Conservation (phyloP, 2,888 invertebrate genomes). For the Ephialtes manifestator region DNA sequence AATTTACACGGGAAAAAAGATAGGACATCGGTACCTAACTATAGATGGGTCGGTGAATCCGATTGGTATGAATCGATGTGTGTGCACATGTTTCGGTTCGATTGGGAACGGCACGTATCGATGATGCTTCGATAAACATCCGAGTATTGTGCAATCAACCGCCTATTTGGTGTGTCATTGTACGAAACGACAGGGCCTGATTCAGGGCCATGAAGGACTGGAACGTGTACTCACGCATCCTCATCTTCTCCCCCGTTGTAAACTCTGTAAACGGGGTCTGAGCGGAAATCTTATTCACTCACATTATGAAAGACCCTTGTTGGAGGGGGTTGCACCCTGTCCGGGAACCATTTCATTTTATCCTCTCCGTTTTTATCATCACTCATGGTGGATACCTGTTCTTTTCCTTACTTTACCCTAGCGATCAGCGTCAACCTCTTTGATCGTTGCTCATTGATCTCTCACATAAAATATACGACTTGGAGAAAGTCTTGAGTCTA, state of each 20-base stretch:
- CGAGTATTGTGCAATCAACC: constrained; percentile 85
- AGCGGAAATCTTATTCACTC: constrained; percentile 65
- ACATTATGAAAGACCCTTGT: constrained; percentile 61
- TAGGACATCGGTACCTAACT: constrained; percentile 3
- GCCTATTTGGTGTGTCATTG: constrained; percentile 85
- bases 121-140: constrained; percentile 85
- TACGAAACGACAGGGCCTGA: constrained; percentile 63
- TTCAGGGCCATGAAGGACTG: constrained; percentile 61
- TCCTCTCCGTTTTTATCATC: constrained; percentile 67
- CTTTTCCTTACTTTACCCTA: constrained; percentile 64
- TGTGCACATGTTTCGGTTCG: constrained; percentile 28
- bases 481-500: background rate
- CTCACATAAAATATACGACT: background rate
- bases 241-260: constrained; percentile 74
- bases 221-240: constrained; percentile 82
- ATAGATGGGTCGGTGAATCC: constrained; percentile 26
- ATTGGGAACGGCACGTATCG: constrained; percentile 76
- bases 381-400: constrained; percentile 67
- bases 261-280: constrained; percentile 56
- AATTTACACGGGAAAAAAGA: constrained; percentile 50
- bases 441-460: constrained; percentile 51
- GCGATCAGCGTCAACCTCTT: constrained; percentile 68
- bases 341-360: constrained; percentile 67
- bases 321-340: constrained; percentile 21
- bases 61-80: constrained; percentile 46